Evolutionary conservation across 2,888 invertebrate species (phyloP).

Genomic region (Meliscaeva auricollis): DNA sequence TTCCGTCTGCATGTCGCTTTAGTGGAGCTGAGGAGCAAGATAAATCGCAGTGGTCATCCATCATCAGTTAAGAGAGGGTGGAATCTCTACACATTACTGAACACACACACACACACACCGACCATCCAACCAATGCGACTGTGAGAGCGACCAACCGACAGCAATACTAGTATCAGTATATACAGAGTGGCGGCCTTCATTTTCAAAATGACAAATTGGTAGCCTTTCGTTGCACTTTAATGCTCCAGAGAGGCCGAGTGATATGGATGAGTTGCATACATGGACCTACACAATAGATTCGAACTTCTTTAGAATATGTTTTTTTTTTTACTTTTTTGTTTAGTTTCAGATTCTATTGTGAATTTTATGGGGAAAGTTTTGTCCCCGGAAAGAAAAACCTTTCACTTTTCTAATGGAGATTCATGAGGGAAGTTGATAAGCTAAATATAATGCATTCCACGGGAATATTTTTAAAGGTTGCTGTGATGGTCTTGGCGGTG

Average conservation of each 20-base stretch:
- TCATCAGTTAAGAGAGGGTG: slow-evolving; percentile 64
- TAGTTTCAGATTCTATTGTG: slow-evolving; percentile 18
- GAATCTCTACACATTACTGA: not conserved
- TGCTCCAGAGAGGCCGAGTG: slow-evolving; percentile 69
- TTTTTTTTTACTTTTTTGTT: not conserved
- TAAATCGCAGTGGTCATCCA: slow-evolving; percentile 75
- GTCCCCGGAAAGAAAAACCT: slow-evolving; percentile 37
- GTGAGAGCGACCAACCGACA: not conserved
- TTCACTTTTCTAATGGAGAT: slow-evolving; percentile 60
- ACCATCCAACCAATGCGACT: not conserved
- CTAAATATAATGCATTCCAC: slow-evolving; percentile 51
- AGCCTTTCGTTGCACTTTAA: slow-evolving; percentile 75
- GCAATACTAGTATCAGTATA: no score
- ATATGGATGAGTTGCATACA: slow-evolving; percentile 70
- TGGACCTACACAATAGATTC: slow-evolving; percentile 52
- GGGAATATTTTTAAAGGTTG: slow-evolving; percentile 41
- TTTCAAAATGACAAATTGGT: slow-evolving; percentile 75
- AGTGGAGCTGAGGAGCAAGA: slow-evolving; percentile 63
- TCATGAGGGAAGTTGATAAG: slow-evolving; percentile 60
- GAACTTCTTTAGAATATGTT: slow-evolving; percentile 26
- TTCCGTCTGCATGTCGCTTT: slow-evolving; percentile 63
- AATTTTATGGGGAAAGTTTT: slow-evolving; percentile 47
- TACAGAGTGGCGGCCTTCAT: slow-evolving; percentile 66
- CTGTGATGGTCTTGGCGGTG: slow-evolving; percentile 1
- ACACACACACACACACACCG: not conserved